Percentiles rank a stretch among this genome's conserved stretches.
phyloP scores from a whole-genome alignment of 2,113 vertebrate species.

The Panthera leo region DNA sequence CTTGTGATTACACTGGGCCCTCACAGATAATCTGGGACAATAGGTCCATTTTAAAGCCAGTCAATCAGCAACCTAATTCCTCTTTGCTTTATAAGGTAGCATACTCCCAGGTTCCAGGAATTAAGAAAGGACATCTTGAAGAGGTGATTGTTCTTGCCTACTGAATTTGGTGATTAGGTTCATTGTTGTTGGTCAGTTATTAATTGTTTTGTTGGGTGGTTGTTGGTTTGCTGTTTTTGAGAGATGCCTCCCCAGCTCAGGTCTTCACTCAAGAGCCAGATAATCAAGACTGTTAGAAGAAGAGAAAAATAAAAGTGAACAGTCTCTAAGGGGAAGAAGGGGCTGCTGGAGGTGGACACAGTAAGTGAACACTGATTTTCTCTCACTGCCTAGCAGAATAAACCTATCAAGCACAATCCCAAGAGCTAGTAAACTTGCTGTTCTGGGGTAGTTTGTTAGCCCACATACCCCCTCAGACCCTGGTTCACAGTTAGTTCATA shows the following conservation, averaged over 20 bases:
- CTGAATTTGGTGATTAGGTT: neutral
- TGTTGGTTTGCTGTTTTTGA: neutral
- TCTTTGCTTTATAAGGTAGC: neutral
- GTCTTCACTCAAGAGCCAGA: neutral
- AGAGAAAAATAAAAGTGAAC: neutral
- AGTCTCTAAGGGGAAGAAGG: neutral
- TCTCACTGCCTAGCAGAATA: neutral
- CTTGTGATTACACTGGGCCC: neutral
- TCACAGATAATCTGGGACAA: neutral
- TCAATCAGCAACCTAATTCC: neutral
- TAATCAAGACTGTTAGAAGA: conserved; percentile 2
- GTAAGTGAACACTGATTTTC: neutral
- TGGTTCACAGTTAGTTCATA: neutral
- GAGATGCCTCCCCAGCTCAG: neutral
- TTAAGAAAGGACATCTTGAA: neutral
- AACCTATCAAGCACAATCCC: neutral
- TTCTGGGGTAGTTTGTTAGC: neutral
- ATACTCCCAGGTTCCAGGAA: neutral
- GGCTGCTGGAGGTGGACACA: neutral
- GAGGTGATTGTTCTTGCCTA: neutral
- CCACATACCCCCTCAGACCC: neutral
- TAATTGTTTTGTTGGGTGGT: neutral
- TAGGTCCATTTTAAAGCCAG: neutral
- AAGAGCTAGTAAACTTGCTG: neutral
- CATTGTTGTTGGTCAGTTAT: neutral